Conservation (phyloP, 2,888 invertebrate species). For the Xanthia togata region DNA sequence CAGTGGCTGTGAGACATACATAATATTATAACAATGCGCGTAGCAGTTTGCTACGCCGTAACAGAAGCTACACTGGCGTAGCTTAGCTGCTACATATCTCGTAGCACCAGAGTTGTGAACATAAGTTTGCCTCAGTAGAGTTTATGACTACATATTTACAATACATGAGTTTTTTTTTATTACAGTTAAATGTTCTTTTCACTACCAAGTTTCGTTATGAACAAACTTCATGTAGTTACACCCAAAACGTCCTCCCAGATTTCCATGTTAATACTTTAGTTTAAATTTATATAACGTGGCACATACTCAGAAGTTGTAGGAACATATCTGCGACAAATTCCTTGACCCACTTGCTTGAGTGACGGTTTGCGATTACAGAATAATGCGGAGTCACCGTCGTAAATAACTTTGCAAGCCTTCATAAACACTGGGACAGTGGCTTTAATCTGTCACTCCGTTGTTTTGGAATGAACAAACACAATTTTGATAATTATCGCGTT, state of each 20-base stretch:
- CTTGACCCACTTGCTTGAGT: slow-evolving; percentile 63
- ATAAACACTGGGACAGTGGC: slow-evolving; percentile 63
- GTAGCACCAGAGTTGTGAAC: slow-evolving; percentile 9
- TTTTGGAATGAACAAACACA: slow-evolving; percentile 60
- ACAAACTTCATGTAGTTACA: slow-evolving; percentile 9
- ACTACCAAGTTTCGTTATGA: not conserved
- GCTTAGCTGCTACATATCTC: too few species aligned
- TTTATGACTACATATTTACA: not conserved
- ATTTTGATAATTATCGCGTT: slow-evolving; percentile 61
- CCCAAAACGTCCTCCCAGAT: slow-evolving; percentile 2
- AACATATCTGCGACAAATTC: slow-evolving; percentile 61
- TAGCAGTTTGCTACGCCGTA: slow-evolving; percentile 29
- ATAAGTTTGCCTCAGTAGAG: not conserved
- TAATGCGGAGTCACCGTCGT: slow-evolving; percentile 65
- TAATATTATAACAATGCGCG: not conserved
- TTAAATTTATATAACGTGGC: slow-evolving; percentile 38
- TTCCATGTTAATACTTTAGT: slow-evolving; percentile 26
- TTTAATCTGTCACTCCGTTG: slow-evolving; percentile 65
- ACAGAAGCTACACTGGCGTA: slow-evolving; percentile 12
- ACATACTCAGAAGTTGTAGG: slow-evolving; percentile 52
- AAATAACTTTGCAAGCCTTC: slow-evolving; percentile 68
- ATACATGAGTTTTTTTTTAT: not conserved
- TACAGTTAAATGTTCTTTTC: not conserved
- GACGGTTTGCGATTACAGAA: slow-evolving; percentile 61
- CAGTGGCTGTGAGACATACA: not conserved